Conservation (phyloP, 2,888 invertebrate genomes). For the Nemurella pictetii region DNA sequence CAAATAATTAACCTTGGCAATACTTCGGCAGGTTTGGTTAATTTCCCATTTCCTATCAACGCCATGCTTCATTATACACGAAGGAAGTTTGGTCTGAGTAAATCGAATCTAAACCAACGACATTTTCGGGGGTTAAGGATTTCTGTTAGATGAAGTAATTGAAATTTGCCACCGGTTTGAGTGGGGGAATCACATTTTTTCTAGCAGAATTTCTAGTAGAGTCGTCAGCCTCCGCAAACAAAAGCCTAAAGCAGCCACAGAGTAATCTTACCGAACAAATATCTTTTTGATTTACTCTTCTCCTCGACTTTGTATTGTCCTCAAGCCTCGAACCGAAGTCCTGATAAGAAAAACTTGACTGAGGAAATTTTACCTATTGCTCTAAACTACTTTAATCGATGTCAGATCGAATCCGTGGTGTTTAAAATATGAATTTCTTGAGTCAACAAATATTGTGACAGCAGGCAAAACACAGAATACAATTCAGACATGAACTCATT, state of each 20-base stretch:
- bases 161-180: background rate
- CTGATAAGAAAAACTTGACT: background rate
- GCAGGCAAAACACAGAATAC: background rate
- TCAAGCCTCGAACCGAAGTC: background rate
- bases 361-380: no score
- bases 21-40: background rate
- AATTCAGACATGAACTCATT: background rate
- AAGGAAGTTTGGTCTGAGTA: background rate
- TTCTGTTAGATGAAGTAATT: background rate
- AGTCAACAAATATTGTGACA: background rate
- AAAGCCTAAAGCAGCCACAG: background rate
- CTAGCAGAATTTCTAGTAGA: background rate
- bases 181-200: background rate
- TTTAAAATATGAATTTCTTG: background rate
- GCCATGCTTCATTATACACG: background rate
- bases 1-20: background rate
- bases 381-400: no score
- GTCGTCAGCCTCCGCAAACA: background rate
- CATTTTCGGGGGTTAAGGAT: background rate
- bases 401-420: background rate
- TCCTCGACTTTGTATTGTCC: background rate
- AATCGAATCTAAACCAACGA: background rate
- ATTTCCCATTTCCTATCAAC: background rate
- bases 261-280: background rate
- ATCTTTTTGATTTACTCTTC: background rate